A percentile compares a stretch with the other conserved stretches of the same genome.
phyloP scores from a whole-genome alignment of 2,888 invertebrate genomes.

The Sarcophaga carnaria region DNA sequence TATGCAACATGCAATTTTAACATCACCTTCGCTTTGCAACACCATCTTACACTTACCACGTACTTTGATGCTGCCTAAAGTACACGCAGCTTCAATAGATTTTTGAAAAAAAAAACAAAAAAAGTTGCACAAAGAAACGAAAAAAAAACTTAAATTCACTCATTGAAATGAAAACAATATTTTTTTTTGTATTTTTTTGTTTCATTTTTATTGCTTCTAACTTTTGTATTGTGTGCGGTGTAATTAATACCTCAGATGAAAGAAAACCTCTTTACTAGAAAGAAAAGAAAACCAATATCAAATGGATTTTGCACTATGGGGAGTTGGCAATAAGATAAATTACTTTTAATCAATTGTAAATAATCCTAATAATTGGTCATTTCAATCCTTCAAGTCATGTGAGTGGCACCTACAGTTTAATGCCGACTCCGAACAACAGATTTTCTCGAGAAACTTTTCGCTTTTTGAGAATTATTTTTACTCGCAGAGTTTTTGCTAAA shows the following conservation, averaged over 20 bases:
- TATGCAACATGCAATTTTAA: conserved; percentile 67
- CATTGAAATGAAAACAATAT: conserved; percentile 66
- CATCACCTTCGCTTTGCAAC: conserved; percentile 48
- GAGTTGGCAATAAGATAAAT: background rate
- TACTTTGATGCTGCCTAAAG: conserved; percentile 40
- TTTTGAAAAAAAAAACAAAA: conserved; percentile 13
- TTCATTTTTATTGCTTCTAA: conserved; percentile 17
- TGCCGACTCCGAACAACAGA: too few species aligned
- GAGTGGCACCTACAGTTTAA: too few species aligned
- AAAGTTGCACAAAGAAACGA: conserved; percentile 1
- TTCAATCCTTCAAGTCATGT: background rate
- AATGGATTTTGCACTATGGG: conserved; percentile 40
- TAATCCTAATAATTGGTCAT: background rate
- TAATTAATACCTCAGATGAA: conserved; percentile 57
- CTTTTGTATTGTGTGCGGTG: conserved; percentile 50
- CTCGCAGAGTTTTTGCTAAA: too few species aligned
- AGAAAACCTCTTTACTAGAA: conserved; percentile 1
- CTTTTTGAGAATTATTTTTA: background rate
- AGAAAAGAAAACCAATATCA: conserved; percentile 37
- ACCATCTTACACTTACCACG: conserved; percentile 18
- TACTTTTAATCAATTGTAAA: background rate
- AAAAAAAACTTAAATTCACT: conserved; percentile 51
- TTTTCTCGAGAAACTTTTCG: background rate
- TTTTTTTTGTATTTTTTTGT: conserved; percentile 16
- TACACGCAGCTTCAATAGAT: conserved; percentile 39